Conservation (phyloP, 2,797 vertebrate species). For the Prunella strophiata region DNA sequence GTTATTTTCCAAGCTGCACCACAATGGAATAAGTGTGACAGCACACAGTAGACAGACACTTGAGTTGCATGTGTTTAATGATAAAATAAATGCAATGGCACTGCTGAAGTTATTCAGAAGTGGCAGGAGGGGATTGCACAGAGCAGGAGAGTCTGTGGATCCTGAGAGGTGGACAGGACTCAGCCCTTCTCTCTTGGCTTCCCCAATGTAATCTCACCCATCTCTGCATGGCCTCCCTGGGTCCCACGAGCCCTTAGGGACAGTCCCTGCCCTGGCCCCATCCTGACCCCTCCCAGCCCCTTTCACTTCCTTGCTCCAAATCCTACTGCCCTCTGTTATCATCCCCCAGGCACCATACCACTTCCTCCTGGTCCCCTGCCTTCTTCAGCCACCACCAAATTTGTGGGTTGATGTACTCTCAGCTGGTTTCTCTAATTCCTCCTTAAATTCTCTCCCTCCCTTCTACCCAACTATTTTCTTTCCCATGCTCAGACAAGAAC, state of each 20-base stretch:
- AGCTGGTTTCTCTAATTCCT: not conserved
- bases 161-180: not conserved
- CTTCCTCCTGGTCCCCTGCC: not conserved
- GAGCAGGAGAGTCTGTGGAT: not conserved
- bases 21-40: not conserved
- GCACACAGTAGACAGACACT: not conserved
- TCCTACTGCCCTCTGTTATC: not conserved
- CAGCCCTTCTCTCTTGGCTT: not conserved
- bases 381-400: not conserved
- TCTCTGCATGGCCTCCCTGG: not conserved
- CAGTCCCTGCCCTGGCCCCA: not conserved
- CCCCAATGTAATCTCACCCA: not conserved
- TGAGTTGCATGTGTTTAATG: not conserved
- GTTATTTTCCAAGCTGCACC: not conserved
- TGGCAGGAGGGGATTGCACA: not conserved
- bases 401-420: not conserved
- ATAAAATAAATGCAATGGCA: not conserved
- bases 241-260: rapidly evolving
- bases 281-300: not conserved
- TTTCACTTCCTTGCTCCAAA: not conserved
- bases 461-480: not conserved
- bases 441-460: not conserved
- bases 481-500: not conserved
- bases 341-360: rapidly evolving
- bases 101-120: not conserved